A percentile compares a stretch with the other conserved stretches of the same genome.
These are phyloP conservation scores for Enteromius anoplus DNA, from an alignment of 2,797 vertebrate genomes.

Conservation along the genomic window DNA sequence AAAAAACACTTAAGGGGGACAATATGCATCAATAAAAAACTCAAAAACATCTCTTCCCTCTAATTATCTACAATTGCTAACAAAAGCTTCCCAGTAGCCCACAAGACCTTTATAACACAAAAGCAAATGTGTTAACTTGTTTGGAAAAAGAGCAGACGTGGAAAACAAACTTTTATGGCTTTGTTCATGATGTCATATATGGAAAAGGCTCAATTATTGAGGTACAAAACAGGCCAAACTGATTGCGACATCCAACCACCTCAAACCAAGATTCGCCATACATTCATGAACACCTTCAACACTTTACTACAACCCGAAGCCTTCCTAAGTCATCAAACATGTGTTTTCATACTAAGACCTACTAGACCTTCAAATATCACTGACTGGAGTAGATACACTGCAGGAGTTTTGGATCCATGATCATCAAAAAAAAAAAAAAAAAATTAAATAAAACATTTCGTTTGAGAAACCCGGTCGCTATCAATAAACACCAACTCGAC, in stretches of 20 bases:
- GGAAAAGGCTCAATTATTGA: constrained; percentile 35
- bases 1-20: constrained; percentile 20
- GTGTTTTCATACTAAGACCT: constrained; percentile 19
- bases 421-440: not conserved
- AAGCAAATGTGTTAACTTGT: constrained; percentile 5
- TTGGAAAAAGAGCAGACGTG: constrained; percentile 35
- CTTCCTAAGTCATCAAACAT: constrained; percentile 8
- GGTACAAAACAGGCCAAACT: constrained; percentile 32
- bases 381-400: constrained; percentile 3
- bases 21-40: constrained; percentile 49
- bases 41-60: constrained; percentile 42
- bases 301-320: constrained; percentile 22
- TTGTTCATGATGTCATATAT: constrained; percentile 44
- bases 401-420: not conserved
- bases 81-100: constrained; percentile 44
- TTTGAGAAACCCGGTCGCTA: not conserved
- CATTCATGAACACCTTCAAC: constrained; percentile 29
- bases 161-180: constrained; percentile 57
- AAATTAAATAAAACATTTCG: not conserved
- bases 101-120: constrained; percentile 13
- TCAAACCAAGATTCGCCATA: constrained; percentile 11
- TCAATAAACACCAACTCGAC: constrained; percentile 9
- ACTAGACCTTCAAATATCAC: constrained; percentile 26
- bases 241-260: not conserved
- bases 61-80: constrained; percentile 54